Conservation (phyloP, 2,113 vertebrate species). For the Beaufortia kweichowensis region DNA sequence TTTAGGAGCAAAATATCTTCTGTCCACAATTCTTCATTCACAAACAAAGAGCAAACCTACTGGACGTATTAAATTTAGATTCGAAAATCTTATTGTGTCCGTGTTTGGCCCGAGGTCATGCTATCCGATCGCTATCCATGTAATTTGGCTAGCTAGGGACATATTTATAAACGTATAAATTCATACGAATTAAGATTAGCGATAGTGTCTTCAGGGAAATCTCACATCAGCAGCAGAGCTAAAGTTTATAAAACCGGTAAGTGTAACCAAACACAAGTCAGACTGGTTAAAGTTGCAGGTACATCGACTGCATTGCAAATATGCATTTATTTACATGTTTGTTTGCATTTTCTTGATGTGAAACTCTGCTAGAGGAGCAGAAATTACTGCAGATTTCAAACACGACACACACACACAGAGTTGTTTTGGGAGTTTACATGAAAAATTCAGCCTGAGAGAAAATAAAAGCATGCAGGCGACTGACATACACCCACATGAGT, state of each 20-base stretch:
- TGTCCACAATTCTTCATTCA: background rate
- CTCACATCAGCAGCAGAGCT: background rate
- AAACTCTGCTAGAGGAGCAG: no score
- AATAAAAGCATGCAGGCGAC: conserved; percentile 27
- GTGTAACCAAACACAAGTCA: background rate
- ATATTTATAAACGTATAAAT: background rate
- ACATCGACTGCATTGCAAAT: background rate
- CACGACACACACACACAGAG: no score
- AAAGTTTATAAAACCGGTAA: background rate
- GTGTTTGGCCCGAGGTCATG: background rate
- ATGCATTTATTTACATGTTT: no score
- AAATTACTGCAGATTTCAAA: background rate
- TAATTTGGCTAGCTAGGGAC: background rate
- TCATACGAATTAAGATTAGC: conserved; percentile 2
- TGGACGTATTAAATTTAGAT: background rate
- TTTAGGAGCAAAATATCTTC: background rate
- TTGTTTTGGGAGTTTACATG: background rate
- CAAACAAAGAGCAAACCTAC: no score
- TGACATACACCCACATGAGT: conserved; percentile 8
- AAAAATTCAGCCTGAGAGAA: conserved; percentile 16
- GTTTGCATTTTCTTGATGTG: no score
- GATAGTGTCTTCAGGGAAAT: background rate
- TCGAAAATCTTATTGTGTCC: background rate
- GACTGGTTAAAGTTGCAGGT: background rate
- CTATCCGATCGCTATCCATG: background rate